Base-by-base conservation (phyloP, 1,140 invertebrate species). In the Bombus pyrosoma region DNA sequence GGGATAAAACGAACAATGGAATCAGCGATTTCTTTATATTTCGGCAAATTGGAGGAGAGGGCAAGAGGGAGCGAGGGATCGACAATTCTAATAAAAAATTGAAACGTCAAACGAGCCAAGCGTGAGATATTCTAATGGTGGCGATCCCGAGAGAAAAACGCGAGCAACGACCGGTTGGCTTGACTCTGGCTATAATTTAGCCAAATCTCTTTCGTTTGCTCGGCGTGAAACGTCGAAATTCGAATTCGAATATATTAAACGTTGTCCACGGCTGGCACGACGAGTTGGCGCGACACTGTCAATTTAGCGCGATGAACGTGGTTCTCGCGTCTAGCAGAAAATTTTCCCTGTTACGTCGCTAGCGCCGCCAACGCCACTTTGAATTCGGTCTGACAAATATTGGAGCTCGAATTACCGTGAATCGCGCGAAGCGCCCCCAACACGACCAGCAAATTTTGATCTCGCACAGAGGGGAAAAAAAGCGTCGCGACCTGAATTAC, bases 361-460 rank as follows among this genome's bases (percentile, higher is more conserved):
- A 18, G 47, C 18, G 18, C 5, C 47, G 10, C 32, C 18, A 41
- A 12, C 41, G 34, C 62, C 81, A 43, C 62, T 83, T 77, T 28
- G 37, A 68, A 83, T 69, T 15, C 43, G 3, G 41, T 13, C 77
- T 32, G 82, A 77, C 82, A 83, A 83, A 83, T 83, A 83, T 78
- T 83, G 82, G 28, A 83, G 43, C 74, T 77, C 74, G 82, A 83
- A 78, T 83, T 83, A 83, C 73, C 81, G 64, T 78, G 62, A 83
- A 83, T 77, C 62, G 81, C 32, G 41, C 37, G 34, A 34, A 71
- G 32, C 57, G 12, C 6, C 57, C 22, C 57, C 22, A 9, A 3
- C 73, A 13, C 37, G 8, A 2, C 41, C 0, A 22, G 34, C 15
- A 78, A 83, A 69, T 83, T 78, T 53, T 53, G 18, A 83, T 34